A percentile compares a stretch with the other conserved stretches of the same genome.
These are phyloP conservation scores for Desoria tigrina DNA, from an alignment of 2,888 invertebrate species.

Conservation along the genomic window DNA sequence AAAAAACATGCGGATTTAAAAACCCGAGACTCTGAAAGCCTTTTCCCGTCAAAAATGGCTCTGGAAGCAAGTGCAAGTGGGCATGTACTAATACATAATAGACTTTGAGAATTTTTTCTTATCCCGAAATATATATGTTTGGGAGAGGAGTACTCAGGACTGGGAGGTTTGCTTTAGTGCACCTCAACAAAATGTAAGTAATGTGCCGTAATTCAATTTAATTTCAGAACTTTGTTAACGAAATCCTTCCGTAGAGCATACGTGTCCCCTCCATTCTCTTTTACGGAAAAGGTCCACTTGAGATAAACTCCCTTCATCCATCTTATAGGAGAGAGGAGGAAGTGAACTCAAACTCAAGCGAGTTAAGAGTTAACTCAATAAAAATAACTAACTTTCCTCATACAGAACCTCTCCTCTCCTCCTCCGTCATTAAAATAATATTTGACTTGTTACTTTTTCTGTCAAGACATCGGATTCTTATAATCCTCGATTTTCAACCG, in stretches of 20 bases:
- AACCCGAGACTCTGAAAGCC: no score
- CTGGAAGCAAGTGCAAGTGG: no score
- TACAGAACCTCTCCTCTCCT: neutral
- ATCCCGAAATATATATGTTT: no score
- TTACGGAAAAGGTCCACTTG: neutral
- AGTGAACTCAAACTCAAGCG: constrained; percentile 16
- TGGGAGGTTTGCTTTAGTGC: no score
- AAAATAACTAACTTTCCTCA: constrained; percentile 23
- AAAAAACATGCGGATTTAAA: no score
- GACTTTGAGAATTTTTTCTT: no score
- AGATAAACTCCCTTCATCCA: neutral
- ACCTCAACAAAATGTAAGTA: neutral
- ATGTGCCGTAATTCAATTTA: constrained; percentile 11
- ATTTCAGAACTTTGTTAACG: constrained; percentile 19
- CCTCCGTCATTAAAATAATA: constrained; percentile 1
- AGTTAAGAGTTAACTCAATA: constrained; percentile 24
- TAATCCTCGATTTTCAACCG: neutral
- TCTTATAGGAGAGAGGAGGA: neutral
- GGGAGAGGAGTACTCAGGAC: no score
- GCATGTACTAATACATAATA: no score
- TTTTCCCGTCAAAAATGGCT: no score
- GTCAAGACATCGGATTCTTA: neutral
- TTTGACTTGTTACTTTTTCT: neutral
- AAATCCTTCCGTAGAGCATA: constrained; percentile 7
- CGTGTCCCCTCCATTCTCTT: neutral